Conservation (phyloP, 2,113 vertebrate species). For the Myocastor coypus region DNA sequence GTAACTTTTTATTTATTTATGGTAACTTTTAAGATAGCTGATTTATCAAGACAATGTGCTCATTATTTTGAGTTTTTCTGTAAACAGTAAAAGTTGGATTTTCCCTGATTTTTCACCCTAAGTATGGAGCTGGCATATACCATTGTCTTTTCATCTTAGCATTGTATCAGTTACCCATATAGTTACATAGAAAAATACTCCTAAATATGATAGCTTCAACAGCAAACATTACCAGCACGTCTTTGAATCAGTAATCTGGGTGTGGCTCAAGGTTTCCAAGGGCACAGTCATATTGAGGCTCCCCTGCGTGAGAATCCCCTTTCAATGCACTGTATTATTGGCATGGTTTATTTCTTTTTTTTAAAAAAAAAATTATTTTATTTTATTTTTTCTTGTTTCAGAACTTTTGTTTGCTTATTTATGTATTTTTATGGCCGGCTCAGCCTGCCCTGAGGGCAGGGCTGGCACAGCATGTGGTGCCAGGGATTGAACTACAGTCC, state of each 20-base stretch:
- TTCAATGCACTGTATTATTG: not conserved
- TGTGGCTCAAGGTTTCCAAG: not conserved
- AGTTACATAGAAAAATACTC: not conserved
- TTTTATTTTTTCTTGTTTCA: no score
- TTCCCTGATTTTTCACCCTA: not conserved
- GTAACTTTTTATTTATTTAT: not conserved
- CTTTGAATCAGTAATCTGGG: not conserved
- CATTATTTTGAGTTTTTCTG: not conserved
- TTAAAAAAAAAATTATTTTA: no score
- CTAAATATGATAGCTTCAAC: not conserved
- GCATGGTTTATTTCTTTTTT: not conserved
- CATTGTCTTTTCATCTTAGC: not conserved
- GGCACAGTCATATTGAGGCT: not conserved
- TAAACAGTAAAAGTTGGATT: not conserved
- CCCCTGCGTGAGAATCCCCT: no score
- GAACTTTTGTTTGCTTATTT: no score
- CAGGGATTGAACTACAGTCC: no score
- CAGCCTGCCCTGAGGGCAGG: no score
- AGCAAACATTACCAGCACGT: not conserved
- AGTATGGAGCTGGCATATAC: not conserved
- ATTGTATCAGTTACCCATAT: not conserved
- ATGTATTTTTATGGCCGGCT: no score
- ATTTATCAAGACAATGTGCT: not conserved
- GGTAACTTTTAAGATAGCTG: not conserved
- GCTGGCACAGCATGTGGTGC: no score